Evolutionary conservation across 37 sponge, comb jelly and placozoan species (phyloP), one percentile per base, ranked within the genome.

Genomic region (Sycon ciliatum): DNA sequence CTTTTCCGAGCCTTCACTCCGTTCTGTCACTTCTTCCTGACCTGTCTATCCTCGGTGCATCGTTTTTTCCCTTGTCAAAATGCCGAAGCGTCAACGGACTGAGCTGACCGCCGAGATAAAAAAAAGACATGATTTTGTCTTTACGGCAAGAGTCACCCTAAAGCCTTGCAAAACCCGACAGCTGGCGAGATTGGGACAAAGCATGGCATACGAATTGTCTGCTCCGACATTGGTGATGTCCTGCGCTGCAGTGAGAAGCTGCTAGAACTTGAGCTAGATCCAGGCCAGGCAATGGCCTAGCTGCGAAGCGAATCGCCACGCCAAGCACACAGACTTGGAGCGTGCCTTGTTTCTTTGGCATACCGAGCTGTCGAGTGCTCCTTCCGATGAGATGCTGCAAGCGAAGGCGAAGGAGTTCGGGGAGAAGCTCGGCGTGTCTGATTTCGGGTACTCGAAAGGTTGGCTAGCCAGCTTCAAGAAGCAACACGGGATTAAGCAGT

Each of bases 381-480:
- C 18, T 46, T 20, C 16, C 18, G 53, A 46, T 18, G 53, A 46
- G 18, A 46, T 46, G 13, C 53, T 46, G 13, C 53, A 18, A 20
- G 53, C 13, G 18, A 46, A 46, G 53, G 53, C 53, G 16, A 46
- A 46, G 53, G 13, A 18, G 13, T 46, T 46, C 18, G 71, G 71
- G 37, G 23, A 49, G 37, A 4, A 22, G 32, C 52, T 69, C 4
- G 54, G 54, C 4, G 49, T 69, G 3, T 29, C 29, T 23, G 71
- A 69, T 32, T 56, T 69, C 30, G 30, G 20, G 11, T 69, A 53
- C 31, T 69, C 71, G 32, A 69, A 42, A 39, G 71, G 71, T 20
- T 69, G 71, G 71, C 54, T 69, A 20, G 38, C 34, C 34, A 38
- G 54, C 16, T 69, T 69, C 52, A 69, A 69, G 54, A 23, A 69